These are phyloP conservation scores for Gymnosoma rotundatum DNA, from an alignment of 2,888 invertebrate genomes.

Conservation along the genomic window DNA sequence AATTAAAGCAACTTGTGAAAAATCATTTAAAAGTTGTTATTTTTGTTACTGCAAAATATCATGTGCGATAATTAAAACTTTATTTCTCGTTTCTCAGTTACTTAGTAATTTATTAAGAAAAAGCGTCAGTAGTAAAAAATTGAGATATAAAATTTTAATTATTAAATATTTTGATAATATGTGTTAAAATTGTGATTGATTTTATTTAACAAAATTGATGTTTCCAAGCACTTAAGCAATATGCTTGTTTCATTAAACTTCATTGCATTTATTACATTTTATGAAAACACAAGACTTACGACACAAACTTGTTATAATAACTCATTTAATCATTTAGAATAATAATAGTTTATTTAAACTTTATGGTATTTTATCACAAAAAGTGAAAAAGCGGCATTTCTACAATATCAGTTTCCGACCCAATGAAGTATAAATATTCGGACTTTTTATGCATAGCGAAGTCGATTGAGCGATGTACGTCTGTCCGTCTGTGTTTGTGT, in stretches of 20 bases:
- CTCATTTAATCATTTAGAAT: constrained; percentile 32
- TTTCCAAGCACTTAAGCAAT: background rate
- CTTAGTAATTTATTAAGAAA: background rate
- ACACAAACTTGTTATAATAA: constrained; percentile 56
- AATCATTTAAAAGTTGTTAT: constrained; percentile 18
- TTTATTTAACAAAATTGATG: background rate
- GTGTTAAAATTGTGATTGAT: too few species aligned
- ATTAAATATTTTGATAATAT: background rate
- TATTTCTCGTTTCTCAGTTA: background rate
- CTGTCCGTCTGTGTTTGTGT: too few species aligned
- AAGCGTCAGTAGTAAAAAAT: background rate
- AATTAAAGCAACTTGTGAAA: constrained; percentile 12
- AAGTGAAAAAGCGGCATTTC: too few species aligned
- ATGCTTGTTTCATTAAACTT: background rate
- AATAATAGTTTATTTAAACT: constrained; percentile 38
- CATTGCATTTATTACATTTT: background rate
- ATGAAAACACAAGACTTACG: constrained; percentile 50
- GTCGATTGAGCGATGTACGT: too few species aligned
- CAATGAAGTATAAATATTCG: too few species aligned
- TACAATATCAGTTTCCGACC: too few species aligned
- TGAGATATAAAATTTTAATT: background rate
- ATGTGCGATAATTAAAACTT: constrained; percentile 41
- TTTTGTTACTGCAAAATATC: constrained; percentile 11
- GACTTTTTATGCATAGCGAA: too few species aligned
- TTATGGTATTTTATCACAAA: too few species aligned